phyloP scores from a whole-genome alignment of 2,113 vertebrate genomes.

The Eulacestoma nigropectus region DNA sequence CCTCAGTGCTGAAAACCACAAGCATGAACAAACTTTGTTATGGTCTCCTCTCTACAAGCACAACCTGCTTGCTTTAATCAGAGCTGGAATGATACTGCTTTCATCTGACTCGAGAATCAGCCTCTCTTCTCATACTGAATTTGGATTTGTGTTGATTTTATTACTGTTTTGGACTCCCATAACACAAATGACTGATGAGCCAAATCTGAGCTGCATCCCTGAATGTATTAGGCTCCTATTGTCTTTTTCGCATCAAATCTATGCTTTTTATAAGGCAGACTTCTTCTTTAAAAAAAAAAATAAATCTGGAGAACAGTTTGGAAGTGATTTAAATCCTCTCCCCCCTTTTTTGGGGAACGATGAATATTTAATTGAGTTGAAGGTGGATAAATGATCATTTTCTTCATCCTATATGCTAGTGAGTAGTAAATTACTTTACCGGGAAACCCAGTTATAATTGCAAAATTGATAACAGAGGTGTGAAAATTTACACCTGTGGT shows the following conservation, averaged over 20 bases:
- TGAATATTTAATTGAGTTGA: constrained; percentile 65
- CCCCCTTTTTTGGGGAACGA: background rate
- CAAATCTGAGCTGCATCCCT: background rate
- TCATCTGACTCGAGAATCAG: constrained; percentile 30
- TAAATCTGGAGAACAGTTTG: background rate
- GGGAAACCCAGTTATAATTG: constrained; percentile 37
- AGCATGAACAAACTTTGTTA: background rate
- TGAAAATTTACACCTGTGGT: constrained; percentile 64
- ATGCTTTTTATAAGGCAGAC: background rate
- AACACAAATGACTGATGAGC: constrained; percentile 53
- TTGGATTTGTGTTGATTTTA: constrained; percentile 55
- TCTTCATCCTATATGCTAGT: constrained; percentile 31
- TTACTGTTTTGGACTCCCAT: constrained; percentile 37
- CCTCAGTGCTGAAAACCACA: background rate
- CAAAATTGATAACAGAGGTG: constrained; percentile 65
- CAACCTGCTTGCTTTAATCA: constrained; percentile 31
- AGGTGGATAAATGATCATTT: constrained; percentile 45
- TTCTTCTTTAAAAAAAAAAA: background rate
- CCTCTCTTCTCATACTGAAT: background rate
- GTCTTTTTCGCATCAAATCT: constrained; percentile 1
- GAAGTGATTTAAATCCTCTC: constrained; percentile 47
- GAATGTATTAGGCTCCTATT: background rate
- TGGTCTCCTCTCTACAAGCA: background rate
- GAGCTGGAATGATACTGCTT: background rate
- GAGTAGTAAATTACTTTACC: constrained; percentile 57